Evolutionary conservation across 2,888 invertebrate species (phyloP).

Genomic region (Drepanosiphum platanoidis): DNA sequence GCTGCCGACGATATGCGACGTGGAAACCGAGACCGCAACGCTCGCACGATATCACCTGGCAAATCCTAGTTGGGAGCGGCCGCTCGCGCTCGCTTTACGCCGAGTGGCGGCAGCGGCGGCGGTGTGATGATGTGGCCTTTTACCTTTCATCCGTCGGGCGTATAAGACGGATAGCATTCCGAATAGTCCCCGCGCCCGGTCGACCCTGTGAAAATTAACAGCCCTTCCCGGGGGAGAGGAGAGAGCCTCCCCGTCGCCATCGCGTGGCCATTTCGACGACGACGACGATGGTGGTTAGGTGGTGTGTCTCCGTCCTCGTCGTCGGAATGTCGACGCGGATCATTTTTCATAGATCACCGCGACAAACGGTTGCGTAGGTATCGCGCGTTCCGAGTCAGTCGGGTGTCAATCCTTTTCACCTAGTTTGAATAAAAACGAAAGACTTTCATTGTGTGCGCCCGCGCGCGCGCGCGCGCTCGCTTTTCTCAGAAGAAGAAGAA

Average conservation of each 20-base stretch:
- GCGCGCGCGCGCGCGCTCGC: too few species aligned
- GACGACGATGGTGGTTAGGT: not conserved
- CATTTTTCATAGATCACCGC: conserved; percentile 26
- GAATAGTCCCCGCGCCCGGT: not conserved
- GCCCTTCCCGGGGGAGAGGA: not conserved
- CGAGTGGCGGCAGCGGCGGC: too few species aligned
- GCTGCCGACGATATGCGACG: not conserved
- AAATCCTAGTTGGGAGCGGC: not conserved
- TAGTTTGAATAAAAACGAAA: not conserved
- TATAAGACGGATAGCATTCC: conserved; percentile 41
- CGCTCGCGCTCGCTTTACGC: not conserved
- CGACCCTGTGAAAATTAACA: conserved; percentile 25
- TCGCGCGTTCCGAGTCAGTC: too few species aligned
- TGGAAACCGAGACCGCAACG: conserved; percentile 8
- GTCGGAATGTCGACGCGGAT: not conserved
- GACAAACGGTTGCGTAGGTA: not conserved
- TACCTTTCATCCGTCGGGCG: not conserved
- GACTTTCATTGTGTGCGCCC: not conserved
- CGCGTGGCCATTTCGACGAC: not conserved
- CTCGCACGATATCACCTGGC: not conserved
- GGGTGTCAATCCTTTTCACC: not conserved
- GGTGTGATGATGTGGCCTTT: conserved; percentile 33
- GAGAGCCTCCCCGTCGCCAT: too few species aligned
- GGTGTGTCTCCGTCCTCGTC: not conserved
- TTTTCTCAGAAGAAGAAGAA: too few species aligned